Evolutionary conservation across 2,113 vertebrate species (phyloP).

Genomic region (Centropus bengalensis): DNA sequence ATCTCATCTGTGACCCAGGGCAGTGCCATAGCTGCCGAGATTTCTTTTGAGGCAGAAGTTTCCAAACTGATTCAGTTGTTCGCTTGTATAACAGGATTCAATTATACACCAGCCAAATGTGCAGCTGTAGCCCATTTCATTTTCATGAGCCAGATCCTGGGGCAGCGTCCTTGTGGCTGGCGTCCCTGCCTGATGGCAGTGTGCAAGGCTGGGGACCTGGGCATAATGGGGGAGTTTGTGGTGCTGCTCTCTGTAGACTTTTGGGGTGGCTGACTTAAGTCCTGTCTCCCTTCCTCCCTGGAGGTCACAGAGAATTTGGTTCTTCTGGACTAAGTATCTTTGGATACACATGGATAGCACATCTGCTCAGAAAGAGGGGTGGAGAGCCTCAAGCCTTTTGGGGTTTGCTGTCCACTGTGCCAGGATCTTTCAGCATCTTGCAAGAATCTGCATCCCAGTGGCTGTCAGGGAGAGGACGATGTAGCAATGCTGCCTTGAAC

Average conservation of each 20-base stretch:
- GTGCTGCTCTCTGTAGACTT: background rate
- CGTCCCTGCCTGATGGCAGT: fast-evolving
- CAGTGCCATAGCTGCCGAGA: background rate
- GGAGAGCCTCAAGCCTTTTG: background rate
- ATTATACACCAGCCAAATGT: background rate
- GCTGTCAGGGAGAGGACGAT: too few species aligned
- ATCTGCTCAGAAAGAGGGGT: background rate
- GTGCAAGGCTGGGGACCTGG: fast-evolving
- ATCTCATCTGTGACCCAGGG: background rate
- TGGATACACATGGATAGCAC: background rate
- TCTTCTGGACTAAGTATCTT: background rate
- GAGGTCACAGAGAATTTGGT: background rate
- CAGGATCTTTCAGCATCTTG: background rate
- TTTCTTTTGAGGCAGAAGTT: background rate
- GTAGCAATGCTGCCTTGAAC: background rate
- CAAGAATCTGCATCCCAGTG: background rate
- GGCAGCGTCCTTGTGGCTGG: background rate
- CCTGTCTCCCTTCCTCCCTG: background rate
- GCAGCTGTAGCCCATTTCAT: background rate
- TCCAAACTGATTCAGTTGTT: background rate
- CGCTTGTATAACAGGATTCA: background rate
- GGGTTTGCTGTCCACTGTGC: background rate
- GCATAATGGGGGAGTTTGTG: background rate
- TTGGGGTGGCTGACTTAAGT: background rate
- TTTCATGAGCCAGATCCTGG: fast-evolving